Conservation (phyloP, 1,140 invertebrate genomes). For the Lepidurus arcticus region DNA sequence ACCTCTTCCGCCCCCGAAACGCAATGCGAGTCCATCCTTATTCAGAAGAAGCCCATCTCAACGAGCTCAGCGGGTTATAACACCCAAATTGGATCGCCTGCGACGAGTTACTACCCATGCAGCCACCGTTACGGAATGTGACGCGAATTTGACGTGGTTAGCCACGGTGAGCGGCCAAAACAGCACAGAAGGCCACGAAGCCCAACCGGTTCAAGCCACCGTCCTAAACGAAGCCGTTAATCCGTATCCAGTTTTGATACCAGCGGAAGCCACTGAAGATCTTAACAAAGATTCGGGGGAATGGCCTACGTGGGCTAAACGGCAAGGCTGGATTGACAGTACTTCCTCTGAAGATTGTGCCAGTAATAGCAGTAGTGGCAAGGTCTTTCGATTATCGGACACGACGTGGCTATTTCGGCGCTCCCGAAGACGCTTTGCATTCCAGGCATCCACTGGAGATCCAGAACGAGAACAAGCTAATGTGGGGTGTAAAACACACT, state of each 20-base stretch:
- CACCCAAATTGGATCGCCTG: not conserved
- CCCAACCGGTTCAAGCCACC: not conserved
- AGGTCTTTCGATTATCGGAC: slow-evolving; percentile 29
- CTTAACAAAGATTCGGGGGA: not conserved
- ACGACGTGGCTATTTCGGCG: slow-evolving; percentile 32
- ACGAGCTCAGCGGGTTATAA: not conserved
- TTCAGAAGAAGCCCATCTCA: not conserved
- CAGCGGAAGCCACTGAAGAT: not conserved
- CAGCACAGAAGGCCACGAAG: not conserved
- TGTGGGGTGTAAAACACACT: not conserved
- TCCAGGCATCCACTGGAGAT: slow-evolving; percentile 19
- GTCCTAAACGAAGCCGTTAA: not conserved
- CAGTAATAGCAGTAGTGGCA: slow-evolving; percentile 29
- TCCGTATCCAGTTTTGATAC: not conserved
- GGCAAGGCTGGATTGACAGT: slow-evolving; percentile 30
- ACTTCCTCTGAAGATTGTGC: not conserved
- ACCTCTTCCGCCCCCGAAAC: not conserved
- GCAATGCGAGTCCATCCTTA: not conserved
- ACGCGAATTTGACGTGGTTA: not conserved
- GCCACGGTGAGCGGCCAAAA: not conserved
- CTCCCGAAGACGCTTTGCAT: slow-evolving; percentile 23
- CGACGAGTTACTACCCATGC: not conserved
- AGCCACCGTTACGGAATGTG: slow-evolving; percentile 12
- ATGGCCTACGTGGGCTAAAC: slow-evolving; percentile 34
- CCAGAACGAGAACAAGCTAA: not conserved